Percentiles rank a stretch among this genome's conserved stretches.
phyloP scores from a whole-genome alignment of 2,113 vertebrate species.

The Beaufortia kweichowensis region DNA sequence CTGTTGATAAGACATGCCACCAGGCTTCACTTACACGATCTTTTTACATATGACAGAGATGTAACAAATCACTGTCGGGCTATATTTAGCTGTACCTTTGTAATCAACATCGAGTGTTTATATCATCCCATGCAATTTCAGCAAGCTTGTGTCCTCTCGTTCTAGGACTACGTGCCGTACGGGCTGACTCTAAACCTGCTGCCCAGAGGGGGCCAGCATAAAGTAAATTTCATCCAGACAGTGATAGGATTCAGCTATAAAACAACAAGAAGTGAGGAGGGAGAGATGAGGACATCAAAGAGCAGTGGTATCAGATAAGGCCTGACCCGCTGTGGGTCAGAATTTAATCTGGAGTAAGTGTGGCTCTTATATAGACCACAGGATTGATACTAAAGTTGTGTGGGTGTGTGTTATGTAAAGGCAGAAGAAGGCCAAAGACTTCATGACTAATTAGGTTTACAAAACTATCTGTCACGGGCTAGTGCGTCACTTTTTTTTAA shows the following conservation, averaged over 20 bases:
- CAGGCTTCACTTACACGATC: not conserved
- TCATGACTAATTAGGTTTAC: conserved; percentile 1
- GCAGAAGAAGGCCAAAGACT: conserved; percentile 5
- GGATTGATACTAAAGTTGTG: conserved; percentile 9
- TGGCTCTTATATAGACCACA: not conserved
- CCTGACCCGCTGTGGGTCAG: conserved; percentile 1
- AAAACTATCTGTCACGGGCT: conserved; percentile 2
- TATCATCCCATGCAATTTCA: conserved; percentile 30
- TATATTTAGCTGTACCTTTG: conserved; percentile 44
- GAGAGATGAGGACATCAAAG: conserved; percentile 26
- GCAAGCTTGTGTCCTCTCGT: conserved; percentile 13
- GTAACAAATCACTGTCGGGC: not conserved
- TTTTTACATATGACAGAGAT: conserved; percentile 7
- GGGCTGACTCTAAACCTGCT: conserved; percentile 42
- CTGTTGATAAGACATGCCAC: not conserved
- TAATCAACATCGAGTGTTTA: conserved; percentile 5
- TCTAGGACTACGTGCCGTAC: conserved; percentile 45
- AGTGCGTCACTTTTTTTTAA: conserved; percentile 4
- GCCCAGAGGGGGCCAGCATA: conserved; percentile 37
- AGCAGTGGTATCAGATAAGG: conserved; percentile 9
- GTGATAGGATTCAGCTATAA: conserved; percentile 44
- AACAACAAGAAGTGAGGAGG: conserved; percentile 16
- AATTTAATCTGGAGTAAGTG: conserved; percentile 8
- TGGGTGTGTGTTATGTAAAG: conserved; percentile 15
- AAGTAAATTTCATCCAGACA: conserved; percentile 32